Conservation (phyloP, 2,888 invertebrate species). For the Stegophylla sp. region DNA sequence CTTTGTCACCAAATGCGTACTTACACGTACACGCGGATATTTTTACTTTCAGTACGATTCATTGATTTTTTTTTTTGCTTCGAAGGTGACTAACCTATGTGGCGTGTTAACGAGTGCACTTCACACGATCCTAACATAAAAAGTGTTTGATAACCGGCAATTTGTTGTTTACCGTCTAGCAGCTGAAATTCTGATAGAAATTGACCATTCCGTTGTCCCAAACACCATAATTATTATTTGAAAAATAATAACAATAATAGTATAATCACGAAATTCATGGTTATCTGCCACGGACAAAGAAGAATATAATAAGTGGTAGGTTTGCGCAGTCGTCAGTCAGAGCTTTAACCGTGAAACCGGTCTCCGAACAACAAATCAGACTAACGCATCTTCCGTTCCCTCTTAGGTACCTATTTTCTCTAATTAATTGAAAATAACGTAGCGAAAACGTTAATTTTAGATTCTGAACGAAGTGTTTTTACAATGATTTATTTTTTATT, state of each 20-base stretch:
- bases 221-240: neutral
- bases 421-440: neutral
- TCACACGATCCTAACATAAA: neutral
- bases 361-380: neutral
- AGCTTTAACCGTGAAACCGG: conserved; percentile 16
- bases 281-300: conserved; percentile 27
- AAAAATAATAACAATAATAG: conserved; percentile 29
- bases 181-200: neutral
- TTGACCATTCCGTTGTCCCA: conserved; percentile 1
- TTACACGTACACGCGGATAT: neutral
- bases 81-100: neutral
- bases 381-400: neutral
- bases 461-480: too few species aligned
- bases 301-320: conserved; percentile 4
- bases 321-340: neutral
- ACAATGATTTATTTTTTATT: too few species aligned
- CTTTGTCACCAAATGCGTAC: neutral
- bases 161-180: conserved; percentile 14
- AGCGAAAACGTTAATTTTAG: neutral
- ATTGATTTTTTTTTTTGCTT: neutral
- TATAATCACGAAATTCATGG: neutral
- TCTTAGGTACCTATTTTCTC: neutral
- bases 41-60: neutral
- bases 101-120: conserved; percentile 16
- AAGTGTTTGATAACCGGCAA: conserved; percentile 5